Percentiles rank a stretch among this genome's conserved stretches.
phyloP scores from a whole-genome alignment of 2,888 invertebrate genomes.

The Sinodicranocentrus sp. region DNA sequence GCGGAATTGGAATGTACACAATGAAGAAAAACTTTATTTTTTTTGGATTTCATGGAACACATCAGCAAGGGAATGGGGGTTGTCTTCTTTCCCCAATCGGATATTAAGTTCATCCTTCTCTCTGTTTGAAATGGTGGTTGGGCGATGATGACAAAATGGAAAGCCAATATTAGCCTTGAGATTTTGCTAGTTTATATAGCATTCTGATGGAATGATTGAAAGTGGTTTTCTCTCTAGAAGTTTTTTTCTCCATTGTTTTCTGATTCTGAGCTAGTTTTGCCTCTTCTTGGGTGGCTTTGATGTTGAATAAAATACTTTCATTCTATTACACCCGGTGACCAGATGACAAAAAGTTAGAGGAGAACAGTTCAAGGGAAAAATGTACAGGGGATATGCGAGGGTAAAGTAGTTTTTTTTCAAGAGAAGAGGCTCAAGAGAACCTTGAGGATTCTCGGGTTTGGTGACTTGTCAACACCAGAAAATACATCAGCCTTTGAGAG shows the following conservation, averaged over 20 bases:
- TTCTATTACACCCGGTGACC: conserved; percentile 14
- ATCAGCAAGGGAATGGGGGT: neutral
- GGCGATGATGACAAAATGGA: neutral
- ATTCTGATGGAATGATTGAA: conserved; percentile 60
- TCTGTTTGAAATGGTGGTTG: neutral
- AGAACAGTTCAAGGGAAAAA: neutral
- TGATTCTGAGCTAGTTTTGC: conserved; percentile 46
- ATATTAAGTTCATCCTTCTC: neutral
- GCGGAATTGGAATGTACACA: neutral
- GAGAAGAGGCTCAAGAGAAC: conserved; percentile 15
- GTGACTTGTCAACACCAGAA: conserved; percentile 57
- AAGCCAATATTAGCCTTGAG: conserved; percentile 49
- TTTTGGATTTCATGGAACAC: no score
- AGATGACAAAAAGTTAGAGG: conserved; percentile 35
- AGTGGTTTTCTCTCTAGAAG: conserved; percentile 44
- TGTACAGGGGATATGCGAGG: conserved; percentile 10
- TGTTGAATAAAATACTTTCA: conserved; percentile 31
- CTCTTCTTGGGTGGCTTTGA: conserved; percentile 36
- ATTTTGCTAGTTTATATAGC: neutral
- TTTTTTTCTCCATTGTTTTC: conserved; percentile 52
- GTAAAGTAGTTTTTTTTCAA: conserved; percentile 18
- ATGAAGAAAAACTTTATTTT: neutral
- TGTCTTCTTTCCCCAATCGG: neutral
- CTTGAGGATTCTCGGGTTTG: conserved; percentile 42
- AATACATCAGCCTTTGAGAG: conserved; percentile 45